Evolutionary conservation across 37 sponge, comb jelly and placozoan genomes (phyloP), one percentile per base, ranked within the genome.

Genomic region (Spongia lamella): DNA sequence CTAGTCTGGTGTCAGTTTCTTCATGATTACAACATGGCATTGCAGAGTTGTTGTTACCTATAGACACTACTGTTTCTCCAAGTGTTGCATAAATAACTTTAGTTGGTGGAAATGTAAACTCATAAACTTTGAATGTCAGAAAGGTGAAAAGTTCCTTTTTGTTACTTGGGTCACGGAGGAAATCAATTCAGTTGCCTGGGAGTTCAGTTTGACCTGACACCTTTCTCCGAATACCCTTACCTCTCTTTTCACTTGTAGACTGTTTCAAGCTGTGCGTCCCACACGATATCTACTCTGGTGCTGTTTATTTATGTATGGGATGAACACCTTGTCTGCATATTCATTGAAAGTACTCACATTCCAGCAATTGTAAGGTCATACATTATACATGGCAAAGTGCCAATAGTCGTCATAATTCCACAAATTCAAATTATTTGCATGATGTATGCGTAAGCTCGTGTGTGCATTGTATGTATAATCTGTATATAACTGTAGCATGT

Each of bases 1-100:
- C 65, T 33, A 63, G 27, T 1, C 75, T 60, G 19, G 75, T 72
- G 49, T 72, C 72, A 22, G 71, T 54, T 70, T 70, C 71, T 54
- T 70, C 71, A 72, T 72, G 72, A 43, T 58, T 33, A 17, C 38
- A 73, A n/a, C 24, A 55, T 13, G 56, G 56, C 72, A 72, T 72
- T 19, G 56, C 55, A 53, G 34, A 25, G 54, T 51, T 53, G 32
- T 20, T 30, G 5, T 54, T n/a, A n/a, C n/a, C n/a, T n/a, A n/a
- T n/a, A n/a, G 22, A 21, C 21, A 21, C 62, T 9, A 72, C 35
- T 19, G 72, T 29, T 27, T 72, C 56, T 38, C 75, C 77, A 54
- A 65, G 63, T 39, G 77, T 76, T 38, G 63, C 63, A 31, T 31
- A 63, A 47, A 76, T 53, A 31, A 19, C 11, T 40, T 76, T 61